Percentiles rank a stretch among this genome's conserved stretches.
phyloP scores from a whole-genome alignment of 2,888 invertebrate species.

The Limulus polyphemus region DNA sequence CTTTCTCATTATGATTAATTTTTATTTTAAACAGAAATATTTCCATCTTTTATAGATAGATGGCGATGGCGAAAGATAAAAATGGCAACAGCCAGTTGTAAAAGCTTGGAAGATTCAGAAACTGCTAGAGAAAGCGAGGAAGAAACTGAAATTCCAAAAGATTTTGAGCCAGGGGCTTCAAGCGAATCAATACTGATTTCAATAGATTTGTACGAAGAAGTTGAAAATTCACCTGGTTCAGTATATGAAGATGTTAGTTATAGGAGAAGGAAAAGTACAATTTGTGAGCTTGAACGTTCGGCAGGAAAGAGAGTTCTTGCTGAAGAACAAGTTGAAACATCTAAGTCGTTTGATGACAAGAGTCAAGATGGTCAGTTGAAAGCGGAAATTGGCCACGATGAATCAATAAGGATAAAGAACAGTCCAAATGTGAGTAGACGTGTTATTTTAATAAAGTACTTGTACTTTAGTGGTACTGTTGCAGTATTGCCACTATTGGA shows the following conservation, averaged over 20 bases:
- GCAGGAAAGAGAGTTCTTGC: slow-evolving; percentile 7
- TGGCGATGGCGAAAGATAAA: too few species aligned
- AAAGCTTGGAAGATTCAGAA: neutral
- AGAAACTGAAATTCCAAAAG: slow-evolving; percentile 18
- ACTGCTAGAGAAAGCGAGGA: neutral
- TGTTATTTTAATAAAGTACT: too few species aligned
- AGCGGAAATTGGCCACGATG: slow-evolving; percentile 5
- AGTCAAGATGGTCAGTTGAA: neutral
- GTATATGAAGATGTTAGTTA: slow-evolving; percentile 8
- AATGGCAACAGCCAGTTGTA: too few species aligned
- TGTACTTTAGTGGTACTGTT: too few species aligned
- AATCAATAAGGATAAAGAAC: neutral
- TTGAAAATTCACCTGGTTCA: slow-evolving; percentile 10
- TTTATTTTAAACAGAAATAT: too few species aligned
- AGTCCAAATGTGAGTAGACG: too few species aligned
- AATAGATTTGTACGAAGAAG: slow-evolving; percentile 17
- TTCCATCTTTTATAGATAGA: too few species aligned
- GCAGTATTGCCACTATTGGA: too few species aligned
- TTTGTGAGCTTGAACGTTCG: slow-evolving; percentile 18
- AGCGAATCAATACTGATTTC: slow-evolving; percentile 14
- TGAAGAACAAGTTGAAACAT: slow-evolving; percentile 2
- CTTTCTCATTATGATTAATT: too few species aligned
- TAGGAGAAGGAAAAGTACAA: slow-evolving; percentile 12
- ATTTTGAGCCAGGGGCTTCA: slow-evolving; percentile 22
- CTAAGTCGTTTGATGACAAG: too few species aligned